Percentiles rank a stretch among this genome's conserved stretches.
Conservation (phyloP, 2,797 vertebrate species). For the Tauraco hartlaubi region DNA sequence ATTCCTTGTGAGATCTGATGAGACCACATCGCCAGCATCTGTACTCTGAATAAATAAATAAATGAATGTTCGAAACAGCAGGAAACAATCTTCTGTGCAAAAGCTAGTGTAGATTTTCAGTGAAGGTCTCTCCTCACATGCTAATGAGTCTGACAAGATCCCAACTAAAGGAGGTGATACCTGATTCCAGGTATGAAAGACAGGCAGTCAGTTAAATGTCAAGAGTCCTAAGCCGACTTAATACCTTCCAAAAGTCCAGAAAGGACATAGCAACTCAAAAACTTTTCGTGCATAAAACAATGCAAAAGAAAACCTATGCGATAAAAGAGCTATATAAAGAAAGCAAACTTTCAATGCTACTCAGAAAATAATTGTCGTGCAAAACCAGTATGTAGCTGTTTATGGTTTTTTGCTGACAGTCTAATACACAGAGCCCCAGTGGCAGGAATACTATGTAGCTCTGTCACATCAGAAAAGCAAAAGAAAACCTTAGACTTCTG, state of each 20-base stretch:
- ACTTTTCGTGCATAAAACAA: neutral
- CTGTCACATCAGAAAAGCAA: neutral
- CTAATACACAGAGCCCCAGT: neutral
- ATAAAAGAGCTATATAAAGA: neutral
- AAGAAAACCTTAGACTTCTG: neutral
- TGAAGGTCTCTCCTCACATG: neutral
- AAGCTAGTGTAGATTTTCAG: neutral
- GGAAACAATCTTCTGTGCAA: neutral
- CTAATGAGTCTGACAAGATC: neutral
- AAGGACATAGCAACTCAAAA: neutral
- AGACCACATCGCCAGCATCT: neutral
- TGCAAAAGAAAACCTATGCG: neutral
- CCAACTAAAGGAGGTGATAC: neutral
- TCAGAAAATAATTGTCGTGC: neutral
- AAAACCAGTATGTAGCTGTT: neutral
- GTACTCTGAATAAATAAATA: neutral
- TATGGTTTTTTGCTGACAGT: neutral
- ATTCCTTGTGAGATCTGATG: neutral
- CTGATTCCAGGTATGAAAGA: neutral
- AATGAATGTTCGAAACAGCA: neutral
- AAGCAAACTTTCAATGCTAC: neutral
- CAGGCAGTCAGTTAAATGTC: neutral
- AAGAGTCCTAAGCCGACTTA: neutral
- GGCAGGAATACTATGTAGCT: neutral
- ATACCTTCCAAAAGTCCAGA: neutral